Evolutionary conservation across 2,113 vertebrate species (phyloP), one percentile per base, ranked within the genome.

Genomic region (Oncorhynchus keta): DNA sequence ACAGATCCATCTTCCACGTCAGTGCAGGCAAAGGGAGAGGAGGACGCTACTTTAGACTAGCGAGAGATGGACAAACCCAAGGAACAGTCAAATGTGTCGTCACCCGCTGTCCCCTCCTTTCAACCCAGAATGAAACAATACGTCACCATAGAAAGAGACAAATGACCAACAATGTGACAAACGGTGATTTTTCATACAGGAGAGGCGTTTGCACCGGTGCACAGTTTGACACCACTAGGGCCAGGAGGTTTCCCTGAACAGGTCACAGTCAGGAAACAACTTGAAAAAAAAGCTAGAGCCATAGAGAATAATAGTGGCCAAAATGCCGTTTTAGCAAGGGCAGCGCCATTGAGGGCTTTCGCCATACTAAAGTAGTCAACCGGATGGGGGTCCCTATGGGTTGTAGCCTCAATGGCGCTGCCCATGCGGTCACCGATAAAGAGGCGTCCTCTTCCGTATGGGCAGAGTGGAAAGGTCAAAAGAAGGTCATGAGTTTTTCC

Each of bases 131-230:
- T 92, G 91, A 89, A 93, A 93, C 92, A 94, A 90, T 94, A 95
- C 93, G 94, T 93, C 89, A 89, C 91, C 93, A 94, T 91, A 94
- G 90, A 94, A 93, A 91, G 89, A 94, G 94, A 93, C 91, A 94
- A 91, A 93, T 88, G 91, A 87, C 90, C 88, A 88, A 93, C 83
- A 89, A 80, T 77, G 89, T 91, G 89, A 91, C 89, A 76, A 76
- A 73, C 49, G 49, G 16, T 16, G 49, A 51, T 51, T 89, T 89
- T 83, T 89, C 88, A 90, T 85, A 89, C 87, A 91, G 90, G 90
- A 93, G 86, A 90, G 87, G 87, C 0, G 13, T 51, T 51, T 51
- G 49, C 14, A 51, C 49, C 14, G 49, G 49, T 16, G 49, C 49
- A 86, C 13, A 51, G 49, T 51, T 51, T 51, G 13, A 51, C 49